Evolutionary conservation across 2,888 invertebrate genomes (phyloP).

Genomic region (Boloria selene): DNA sequence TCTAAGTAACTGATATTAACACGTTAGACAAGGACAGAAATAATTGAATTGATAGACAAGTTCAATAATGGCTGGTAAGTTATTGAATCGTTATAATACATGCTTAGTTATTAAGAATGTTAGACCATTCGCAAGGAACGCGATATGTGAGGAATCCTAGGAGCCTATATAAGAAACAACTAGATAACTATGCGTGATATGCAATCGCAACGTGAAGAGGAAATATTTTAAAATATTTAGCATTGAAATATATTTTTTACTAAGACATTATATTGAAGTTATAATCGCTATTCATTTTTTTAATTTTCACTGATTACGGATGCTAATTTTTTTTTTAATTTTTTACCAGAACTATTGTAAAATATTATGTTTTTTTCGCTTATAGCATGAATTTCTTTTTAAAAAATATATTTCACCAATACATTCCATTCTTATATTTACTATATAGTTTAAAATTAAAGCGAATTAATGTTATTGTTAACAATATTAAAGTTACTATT

Average conservation of each 20-base stretch:
- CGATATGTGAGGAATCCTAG: conserved; percentile 63
- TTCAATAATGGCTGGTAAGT: conserved; percentile 16
- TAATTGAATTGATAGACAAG: neutral
- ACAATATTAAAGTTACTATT: conserved; percentile 54
- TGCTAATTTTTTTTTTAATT: neutral
- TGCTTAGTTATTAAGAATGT: conserved; percentile 30
- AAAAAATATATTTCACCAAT: conserved; percentile 63
- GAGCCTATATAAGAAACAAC: conserved; percentile 67
- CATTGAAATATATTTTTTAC: conserved; percentile 61
- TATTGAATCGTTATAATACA: conserved; percentile 36
- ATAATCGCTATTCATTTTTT: neutral
- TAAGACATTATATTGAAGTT: neutral
- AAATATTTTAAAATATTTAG: conserved; percentile 56
- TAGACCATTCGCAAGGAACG: conserved; percentile 34
- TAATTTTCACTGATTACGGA: neutral
- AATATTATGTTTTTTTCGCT: neutral
- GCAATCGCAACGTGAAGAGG: conserved; percentile 69
- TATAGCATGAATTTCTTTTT: conserved; percentile 28
- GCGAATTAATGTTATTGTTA: conserved; percentile 55
- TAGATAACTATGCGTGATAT: conserved; percentile 71
- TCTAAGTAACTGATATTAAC: conserved; percentile 11
- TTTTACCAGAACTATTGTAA: neutral
- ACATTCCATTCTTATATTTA: conserved; percentile 67
- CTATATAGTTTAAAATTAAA: conserved; percentile 62
- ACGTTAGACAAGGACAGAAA: conserved; percentile 1